Evolutionary conservation across 2,797 vertebrate species (phyloP).

Genomic region (Eptatretus atami): DNA sequence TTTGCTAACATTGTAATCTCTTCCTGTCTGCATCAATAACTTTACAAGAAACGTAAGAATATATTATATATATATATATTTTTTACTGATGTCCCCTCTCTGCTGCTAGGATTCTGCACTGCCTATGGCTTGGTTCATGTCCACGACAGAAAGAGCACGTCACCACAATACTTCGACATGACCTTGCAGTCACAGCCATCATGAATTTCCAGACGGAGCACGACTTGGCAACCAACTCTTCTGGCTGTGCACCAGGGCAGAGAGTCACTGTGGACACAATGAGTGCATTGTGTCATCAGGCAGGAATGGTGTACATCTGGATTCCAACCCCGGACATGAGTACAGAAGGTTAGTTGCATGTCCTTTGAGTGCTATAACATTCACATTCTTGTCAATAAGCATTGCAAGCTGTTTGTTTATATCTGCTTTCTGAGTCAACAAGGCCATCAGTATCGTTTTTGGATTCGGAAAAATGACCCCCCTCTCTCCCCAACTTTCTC

Average conservation of each 20-base stretch:
- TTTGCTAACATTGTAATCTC: too few species aligned
- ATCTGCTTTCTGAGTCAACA: too few species aligned
- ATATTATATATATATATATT: too few species aligned
- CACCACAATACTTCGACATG: conserved; percentile 58
- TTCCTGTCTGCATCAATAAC: too few species aligned
- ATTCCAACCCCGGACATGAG: conserved; percentile 89
- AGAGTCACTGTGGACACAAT: conserved; percentile 53
- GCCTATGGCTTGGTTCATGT: conserved; percentile 79
- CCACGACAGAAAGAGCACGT: conserved; percentile 63
- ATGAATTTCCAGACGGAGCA: conserved; percentile 91
- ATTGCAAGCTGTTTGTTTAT: too few species aligned
- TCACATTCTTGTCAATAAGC: neutral
- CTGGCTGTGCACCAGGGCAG: conserved; percentile 35
- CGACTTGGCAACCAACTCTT: conserved; percentile 58
- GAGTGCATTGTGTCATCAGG: conserved; percentile 45
- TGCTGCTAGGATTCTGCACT: conserved; percentile 51
- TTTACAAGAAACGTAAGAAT: too few species aligned
- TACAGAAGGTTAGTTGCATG: conserved; percentile 35
- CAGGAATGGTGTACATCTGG: conserved; percentile 56
- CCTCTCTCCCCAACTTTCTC: too few species aligned
- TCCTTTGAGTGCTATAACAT: conserved; percentile 6
- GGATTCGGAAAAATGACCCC: too few species aligned
- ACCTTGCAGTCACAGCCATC: conserved; percentile 52
- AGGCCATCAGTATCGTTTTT: too few species aligned
- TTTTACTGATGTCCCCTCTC: conserved; percentile 18